Conservation (phyloP, 2,888 invertebrate genomes). For the Lingula anatina region DNA sequence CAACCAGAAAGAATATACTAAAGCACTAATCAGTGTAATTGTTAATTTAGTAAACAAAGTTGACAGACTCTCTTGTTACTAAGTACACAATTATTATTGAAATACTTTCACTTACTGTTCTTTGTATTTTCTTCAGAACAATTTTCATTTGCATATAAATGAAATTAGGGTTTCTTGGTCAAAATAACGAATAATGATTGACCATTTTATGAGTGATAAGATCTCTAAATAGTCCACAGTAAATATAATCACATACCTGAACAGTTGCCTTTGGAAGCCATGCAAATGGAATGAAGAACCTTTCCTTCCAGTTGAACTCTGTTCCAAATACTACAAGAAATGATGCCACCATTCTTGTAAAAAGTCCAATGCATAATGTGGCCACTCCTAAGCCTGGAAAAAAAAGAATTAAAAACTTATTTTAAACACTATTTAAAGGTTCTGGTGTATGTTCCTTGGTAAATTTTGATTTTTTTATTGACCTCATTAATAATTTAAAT, state of each 20-base stretch:
- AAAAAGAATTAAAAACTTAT: background rate
- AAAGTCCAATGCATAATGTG: conserved; percentile 63
- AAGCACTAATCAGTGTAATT: background rate
- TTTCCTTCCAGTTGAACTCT: conserved; percentile 80
- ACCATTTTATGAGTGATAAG: too few relatives aligned
- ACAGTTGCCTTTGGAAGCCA: conserved; percentile 99
- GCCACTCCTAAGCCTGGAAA: conserved; percentile 64
- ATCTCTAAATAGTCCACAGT: too few relatives aligned
- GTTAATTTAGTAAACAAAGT: background rate
- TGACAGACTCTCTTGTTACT: background rate
- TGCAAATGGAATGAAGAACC: conserved; percentile 81
- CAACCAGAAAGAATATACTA: background rate
- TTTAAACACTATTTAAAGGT: too few relatives aligned
- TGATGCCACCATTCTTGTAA: conserved; percentile 56
- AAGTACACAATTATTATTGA: background rate
- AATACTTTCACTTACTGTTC: too few relatives aligned
- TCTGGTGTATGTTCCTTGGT: too few relatives aligned
- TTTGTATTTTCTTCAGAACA: too few relatives aligned
- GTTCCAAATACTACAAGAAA: conserved; percentile 59
- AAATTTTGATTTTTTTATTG: too few relatives aligned
- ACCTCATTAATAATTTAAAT: too few relatives aligned
- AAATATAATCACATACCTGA: too few relatives aligned
- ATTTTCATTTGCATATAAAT: too few relatives aligned
- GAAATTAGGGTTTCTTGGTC: too few relatives aligned
- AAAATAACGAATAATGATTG: too few relatives aligned